Evolutionary conservation across 2,113 vertebrate genomes (phyloP).

Genomic region (Mustela lutreola): DNA sequence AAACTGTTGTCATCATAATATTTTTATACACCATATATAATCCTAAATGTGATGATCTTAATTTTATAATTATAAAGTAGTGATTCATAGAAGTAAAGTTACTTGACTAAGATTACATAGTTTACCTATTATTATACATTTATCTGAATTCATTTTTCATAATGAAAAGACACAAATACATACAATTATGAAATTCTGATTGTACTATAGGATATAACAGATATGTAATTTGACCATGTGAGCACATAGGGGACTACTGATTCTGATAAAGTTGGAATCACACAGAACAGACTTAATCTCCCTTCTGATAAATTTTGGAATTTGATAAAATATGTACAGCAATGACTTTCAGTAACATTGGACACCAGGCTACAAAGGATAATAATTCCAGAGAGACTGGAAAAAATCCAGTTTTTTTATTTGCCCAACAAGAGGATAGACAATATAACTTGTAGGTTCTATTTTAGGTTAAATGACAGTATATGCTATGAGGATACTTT

Average conservation of each 20-base stretch:
- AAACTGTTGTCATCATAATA: background rate
- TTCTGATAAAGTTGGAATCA: background rate
- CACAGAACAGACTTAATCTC: background rate
- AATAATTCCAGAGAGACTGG: background rate
- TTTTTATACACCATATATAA: background rate
- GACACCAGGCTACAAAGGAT: background rate
- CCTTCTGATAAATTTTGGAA: background rate
- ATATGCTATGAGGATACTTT: background rate
- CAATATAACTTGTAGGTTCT: background rate
- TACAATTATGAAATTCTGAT: background rate
- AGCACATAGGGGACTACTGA: background rate
- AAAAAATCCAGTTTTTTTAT: background rate
- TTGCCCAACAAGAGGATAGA: background rate
- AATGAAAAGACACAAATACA: background rate
- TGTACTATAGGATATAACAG: background rate
- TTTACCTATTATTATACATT: background rate
- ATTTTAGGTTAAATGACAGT: background rate
- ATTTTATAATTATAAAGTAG: background rate
- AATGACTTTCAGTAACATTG: background rate
- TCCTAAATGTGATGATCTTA: background rate
- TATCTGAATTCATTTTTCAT: background rate
- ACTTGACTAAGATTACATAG: background rate
- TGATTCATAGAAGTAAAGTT: background rate
- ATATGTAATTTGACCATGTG: background rate
- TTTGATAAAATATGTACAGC: background rate